These are phyloP conservation scores for Peromyscus eremicus DNA, from an alignment of 2,797 vertebrate species.

Conservation along the genomic window DNA sequence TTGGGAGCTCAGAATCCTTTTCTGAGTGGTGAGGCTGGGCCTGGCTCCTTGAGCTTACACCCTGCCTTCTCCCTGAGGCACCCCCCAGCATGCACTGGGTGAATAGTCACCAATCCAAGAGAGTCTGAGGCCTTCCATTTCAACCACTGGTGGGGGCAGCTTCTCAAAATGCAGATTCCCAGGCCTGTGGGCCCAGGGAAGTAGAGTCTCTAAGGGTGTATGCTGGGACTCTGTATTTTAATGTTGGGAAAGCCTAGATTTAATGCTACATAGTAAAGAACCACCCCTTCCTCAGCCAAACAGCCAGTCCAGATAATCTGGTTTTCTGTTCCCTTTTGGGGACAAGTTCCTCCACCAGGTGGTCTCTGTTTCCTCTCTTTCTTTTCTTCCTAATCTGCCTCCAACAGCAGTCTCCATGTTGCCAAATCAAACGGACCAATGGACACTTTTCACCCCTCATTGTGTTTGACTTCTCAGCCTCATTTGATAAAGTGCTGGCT, in stretches of 20 bases:
- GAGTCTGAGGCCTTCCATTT: background rate
- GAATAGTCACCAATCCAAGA: background rate
- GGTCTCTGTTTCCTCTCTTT: background rate
- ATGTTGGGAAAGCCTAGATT: background rate
- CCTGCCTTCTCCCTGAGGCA: background rate
- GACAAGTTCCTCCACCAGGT: background rate
- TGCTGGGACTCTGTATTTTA: background rate
- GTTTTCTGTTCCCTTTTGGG: background rate
- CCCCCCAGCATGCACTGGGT: background rate
- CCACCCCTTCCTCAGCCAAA: background rate
- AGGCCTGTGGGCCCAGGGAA: background rate
- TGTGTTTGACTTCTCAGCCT: background rate
- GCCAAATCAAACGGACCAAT: background rate
- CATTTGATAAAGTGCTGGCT: background rate
- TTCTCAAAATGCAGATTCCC: constrained; percentile 19
- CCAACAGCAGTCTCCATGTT: background rate
- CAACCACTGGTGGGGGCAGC: background rate
- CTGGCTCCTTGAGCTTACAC: background rate
- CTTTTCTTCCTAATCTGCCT: background rate
- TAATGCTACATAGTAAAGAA: background rate
- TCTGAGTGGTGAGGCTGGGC: background rate
- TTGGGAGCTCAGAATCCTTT: background rate
- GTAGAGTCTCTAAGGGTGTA: background rate
- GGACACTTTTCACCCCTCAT: background rate
- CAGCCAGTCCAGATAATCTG: background rate